phyloP scores from a whole-genome alignment of 2,888 invertebrate genomes.

The Helleia helle region DNA sequence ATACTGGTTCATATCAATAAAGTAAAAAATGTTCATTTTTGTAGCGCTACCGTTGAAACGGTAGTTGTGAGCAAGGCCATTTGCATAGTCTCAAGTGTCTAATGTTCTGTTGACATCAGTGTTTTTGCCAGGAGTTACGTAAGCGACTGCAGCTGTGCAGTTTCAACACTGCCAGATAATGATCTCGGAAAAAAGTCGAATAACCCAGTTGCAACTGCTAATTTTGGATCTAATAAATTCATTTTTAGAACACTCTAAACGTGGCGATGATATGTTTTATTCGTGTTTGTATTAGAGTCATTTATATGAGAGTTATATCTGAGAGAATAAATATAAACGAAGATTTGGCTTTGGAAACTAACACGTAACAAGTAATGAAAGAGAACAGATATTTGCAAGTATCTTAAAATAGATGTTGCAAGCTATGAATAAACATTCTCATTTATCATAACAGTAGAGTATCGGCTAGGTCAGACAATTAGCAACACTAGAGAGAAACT shows the following conservation, averaged over 20 bases:
- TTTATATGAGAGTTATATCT: too few relatives aligned
- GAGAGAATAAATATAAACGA: too few relatives aligned
- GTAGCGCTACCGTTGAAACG: constrained; percentile 16
- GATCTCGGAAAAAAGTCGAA: constrained; percentile 28
- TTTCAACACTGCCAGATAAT: constrained; percentile 37
- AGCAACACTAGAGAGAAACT: constrained; percentile 28
- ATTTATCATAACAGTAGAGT: not conserved
- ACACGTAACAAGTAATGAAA: too few relatives aligned
- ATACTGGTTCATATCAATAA: not conserved
- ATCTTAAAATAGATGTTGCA: not conserved
- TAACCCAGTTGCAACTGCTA: constrained; percentile 35
- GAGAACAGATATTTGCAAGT: not conserved
- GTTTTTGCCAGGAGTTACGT: constrained; percentile 47
- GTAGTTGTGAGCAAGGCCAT: constrained; percentile 23
- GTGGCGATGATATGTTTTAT: not conserved
- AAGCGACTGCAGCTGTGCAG: constrained; percentile 47
- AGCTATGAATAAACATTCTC: constrained; percentile 3
- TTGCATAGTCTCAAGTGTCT: constrained; percentile 19
- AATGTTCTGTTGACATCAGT: constrained; percentile 26
- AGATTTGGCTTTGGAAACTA: too few relatives aligned
- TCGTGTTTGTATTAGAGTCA: not conserved
- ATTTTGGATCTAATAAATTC: constrained; percentile 29
- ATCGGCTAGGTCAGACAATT: constrained; percentile 25
- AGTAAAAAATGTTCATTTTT: not conserved
- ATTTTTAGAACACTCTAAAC: not conserved